Conservation (phyloP, 2,113 vertebrate species). For the Neolamprologus hecqui region DNA sequence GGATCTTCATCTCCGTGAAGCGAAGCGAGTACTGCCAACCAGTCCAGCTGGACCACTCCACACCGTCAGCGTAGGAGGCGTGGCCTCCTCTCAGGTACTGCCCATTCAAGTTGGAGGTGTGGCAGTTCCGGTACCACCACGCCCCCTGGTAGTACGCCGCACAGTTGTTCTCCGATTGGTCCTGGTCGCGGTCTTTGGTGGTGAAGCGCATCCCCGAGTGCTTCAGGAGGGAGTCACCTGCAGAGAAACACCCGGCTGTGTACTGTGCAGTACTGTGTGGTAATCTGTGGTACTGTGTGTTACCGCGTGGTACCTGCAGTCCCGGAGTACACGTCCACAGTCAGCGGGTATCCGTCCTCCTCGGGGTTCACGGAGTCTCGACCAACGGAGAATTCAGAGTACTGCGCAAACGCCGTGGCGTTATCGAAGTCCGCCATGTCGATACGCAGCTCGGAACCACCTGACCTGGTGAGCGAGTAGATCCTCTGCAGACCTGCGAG, state of each 20-base stretch:
- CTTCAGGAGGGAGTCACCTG: conserved; percentile 90
- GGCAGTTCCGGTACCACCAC: conserved; percentile 98
- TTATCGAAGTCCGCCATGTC: conserved; percentile 89
- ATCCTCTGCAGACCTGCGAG: conserved; percentile 77
- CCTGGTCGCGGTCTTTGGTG: conserved; percentile 89
- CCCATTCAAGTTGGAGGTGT: conserved; percentile 95
- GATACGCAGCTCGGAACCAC: conserved; percentile 78
- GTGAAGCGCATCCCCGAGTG: conserved; percentile 94
- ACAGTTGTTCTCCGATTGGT: conserved; percentile 96
- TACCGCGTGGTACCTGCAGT: conserved; percentile 75
- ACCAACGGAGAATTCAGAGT: conserved; percentile 79
- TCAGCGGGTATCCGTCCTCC: conserved; percentile 83
- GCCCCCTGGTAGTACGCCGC: conserved; percentile 89
- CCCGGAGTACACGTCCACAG: conserved; percentile 76
- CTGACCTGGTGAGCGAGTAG: conserved; percentile 77
- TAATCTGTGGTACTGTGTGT: neutral
- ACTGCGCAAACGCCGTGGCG: conserved; percentile 78
- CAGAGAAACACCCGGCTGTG: neutral
- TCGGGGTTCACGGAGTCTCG: conserved; percentile 84
- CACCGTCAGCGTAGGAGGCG: conserved; percentile 86
- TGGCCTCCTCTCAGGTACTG: conserved; percentile 89
- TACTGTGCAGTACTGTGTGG: neutral
- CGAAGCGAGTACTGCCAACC: conserved; percentile 96
- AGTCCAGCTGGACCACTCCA: conserved; percentile 96
- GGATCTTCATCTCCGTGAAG: conserved; percentile 93